Evolutionary conservation across 2,797 vertebrate species (phyloP).

Genomic region (Myoxocephalus aenaeus): DNA sequence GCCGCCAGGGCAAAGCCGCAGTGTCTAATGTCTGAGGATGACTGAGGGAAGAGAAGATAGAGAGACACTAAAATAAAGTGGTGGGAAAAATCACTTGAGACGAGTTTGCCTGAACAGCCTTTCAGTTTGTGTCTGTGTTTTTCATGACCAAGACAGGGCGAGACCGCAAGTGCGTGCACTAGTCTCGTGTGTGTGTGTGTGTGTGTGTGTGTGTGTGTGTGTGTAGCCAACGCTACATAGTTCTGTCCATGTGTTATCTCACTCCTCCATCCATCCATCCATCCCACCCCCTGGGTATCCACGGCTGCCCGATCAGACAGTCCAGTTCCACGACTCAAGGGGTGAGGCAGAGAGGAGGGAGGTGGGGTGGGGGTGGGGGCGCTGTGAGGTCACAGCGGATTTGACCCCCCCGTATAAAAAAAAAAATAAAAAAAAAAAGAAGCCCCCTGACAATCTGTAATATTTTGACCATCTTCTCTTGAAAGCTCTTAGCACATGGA

Average conservation of each 20-base stretch:
- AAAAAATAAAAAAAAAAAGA: constrained; percentile 30
- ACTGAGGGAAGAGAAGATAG: constrained; percentile 19
- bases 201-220: constrained; percentile 27
- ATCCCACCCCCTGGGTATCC: constrained; percentile 47
- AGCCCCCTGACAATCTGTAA: constrained; percentile 53
- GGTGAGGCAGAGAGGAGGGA: constrained; percentile 44
- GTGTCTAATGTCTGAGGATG: constrained; percentile 59
- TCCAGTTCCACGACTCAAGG: constrained; percentile 69
- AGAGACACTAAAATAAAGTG: constrained; percentile 27
- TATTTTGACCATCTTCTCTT: constrained; percentile 29
- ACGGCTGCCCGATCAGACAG: constrained; percentile 71
- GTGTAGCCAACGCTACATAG: constrained; percentile 56
- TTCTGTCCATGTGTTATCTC: constrained; percentile 47
- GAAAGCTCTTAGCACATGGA: constrained; percentile 89
- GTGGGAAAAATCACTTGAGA: constrained; percentile 13
- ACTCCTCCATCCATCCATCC: constrained; percentile 49
- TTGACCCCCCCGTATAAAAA: constrained; percentile 41
- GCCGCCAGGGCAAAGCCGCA: constrained; percentile 25
- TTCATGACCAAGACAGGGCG: constrained; percentile 30
- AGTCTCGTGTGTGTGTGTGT: constrained; percentile 36
- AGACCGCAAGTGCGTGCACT: constrained; percentile 43
- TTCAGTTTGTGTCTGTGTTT: constrained; percentile 51
- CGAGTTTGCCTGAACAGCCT: constrained; percentile 42
- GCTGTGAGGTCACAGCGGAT: constrained; percentile 52
- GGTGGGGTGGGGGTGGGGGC: constrained; percentile 24